Base-by-base conservation (phyloP, 2,888 invertebrate genomes). In the Hypselothyrea guttata region DNA sequence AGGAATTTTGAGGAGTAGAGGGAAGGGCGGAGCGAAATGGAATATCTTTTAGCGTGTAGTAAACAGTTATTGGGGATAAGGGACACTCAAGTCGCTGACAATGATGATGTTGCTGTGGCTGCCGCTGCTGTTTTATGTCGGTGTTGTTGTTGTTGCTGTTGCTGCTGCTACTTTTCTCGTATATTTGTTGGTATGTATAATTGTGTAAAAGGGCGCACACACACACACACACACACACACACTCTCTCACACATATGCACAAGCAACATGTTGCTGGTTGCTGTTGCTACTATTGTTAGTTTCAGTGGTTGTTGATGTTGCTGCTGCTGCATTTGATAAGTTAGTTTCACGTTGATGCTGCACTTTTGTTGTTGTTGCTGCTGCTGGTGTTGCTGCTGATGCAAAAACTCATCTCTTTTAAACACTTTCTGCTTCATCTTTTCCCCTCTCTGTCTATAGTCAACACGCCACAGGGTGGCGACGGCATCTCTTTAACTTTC, bases 51-150 rank as follows among this genome's bases (percentile, higher is more conserved):
- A 41, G 28, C 11, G 35, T 22, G 35, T 11, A 38, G 27, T 30
- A 28, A 52, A 52, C 40, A 35, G 28, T 11, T 13, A n/a, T 38
- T 31, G 58, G 27, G 44, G 35, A 30, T 30, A 38, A 45, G 58
- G 49, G 65, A 61, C 55, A 51, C 73, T 65, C 60, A 68, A 22
- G 85, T 78, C 79, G 79, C 76, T 81, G 81, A 81, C 84, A 81
- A 81, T 81, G 81, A 81, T 81, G 86, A 81, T 81, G 81, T 85
- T 81, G 81, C 84, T 81, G 78, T 67, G 70, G 82, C 70, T 61
- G 61, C 81, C 83, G 78, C 71, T 75, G 46, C 30, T 55, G 63
- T 16, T 48, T 27, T n/a, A 45, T 51, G 49, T 51, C 56, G 53
- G 52, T 56, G 57, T 18, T 46, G 45, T 7, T 62, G 49, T 28